phyloP scores from a whole-genome alignment of 2,113 vertebrate species.

The Scomber scombrus region DNA sequence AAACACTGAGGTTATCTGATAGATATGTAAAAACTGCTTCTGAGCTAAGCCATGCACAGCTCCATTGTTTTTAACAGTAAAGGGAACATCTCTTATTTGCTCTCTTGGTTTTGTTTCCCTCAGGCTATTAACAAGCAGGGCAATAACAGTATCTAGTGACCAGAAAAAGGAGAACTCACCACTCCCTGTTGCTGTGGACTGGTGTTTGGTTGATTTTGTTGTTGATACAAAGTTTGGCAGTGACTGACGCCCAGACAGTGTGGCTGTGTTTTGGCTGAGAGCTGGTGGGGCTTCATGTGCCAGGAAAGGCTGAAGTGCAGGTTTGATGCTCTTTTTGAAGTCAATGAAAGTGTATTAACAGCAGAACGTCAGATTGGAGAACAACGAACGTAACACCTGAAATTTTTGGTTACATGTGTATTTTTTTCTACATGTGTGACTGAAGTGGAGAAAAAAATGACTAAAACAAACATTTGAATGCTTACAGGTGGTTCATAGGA shows the following conservation, averaged over 20 bases:
- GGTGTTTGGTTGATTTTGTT: slow-evolving; percentile 56
- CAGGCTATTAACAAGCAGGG: slow-evolving; percentile 45
- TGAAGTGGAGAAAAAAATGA: not conserved
- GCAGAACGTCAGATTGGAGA: not conserved
- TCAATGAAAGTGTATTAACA: not conserved
- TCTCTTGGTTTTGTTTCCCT: slow-evolving; percentile 72
- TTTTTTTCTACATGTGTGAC: not conserved
- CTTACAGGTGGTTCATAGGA: slow-evolving; percentile 58
- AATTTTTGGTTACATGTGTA: not conserved
- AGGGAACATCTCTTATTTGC: slow-evolving; percentile 77
- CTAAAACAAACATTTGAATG: not conserved
- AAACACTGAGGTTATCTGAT: slow-evolving; percentile 69
- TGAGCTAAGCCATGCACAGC: slow-evolving; percentile 36
- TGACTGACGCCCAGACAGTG: slow-evolving; percentile 47
- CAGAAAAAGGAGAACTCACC: slow-evolving; percentile 87
- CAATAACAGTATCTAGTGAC: slow-evolving; percentile 74
- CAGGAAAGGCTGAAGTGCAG: slow-evolving; percentile 44
- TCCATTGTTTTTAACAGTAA: slow-evolving; percentile 79
- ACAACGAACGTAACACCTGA: not conserved
- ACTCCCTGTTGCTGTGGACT: slow-evolving; percentile 62
- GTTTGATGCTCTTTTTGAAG: slow-evolving; percentile 42
- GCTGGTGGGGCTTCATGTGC: slow-evolving; percentile 7
- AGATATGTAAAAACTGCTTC: slow-evolving; percentile 72
- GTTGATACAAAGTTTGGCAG: slow-evolving; percentile 57
- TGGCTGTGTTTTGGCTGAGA: slow-evolving; percentile 36